These are phyloP conservation scores for Brachionus calyciflorus DNA, from an alignment of 1,140 invertebrate species.

Conservation along the genomic window DNA sequence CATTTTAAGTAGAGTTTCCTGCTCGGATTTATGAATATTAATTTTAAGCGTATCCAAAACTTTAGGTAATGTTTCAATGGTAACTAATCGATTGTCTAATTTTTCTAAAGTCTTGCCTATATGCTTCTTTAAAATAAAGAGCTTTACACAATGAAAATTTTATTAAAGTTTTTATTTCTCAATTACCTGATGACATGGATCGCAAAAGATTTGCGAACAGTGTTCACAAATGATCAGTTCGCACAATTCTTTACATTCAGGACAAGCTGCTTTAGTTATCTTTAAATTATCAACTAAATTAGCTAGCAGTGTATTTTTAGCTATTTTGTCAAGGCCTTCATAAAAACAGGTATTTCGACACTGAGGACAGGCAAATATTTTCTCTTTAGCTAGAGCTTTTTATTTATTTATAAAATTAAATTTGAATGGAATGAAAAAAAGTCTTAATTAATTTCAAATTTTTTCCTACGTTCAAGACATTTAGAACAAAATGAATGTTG, in stretches of 20 bases:
- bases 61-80: slow-evolving; percentile 11
- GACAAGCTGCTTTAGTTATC: slow-evolving; percentile 2
- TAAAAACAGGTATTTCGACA: slow-evolving; percentile 5
- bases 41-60: not conserved
- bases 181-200: not conserved
- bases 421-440: too few relatives aligned
- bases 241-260: not conserved
- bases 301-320: not conserved
- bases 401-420: too few relatives aligned
- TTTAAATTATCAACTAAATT: not conserved
- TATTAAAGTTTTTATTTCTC: not conserved
- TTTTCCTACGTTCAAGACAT: slow-evolving; percentile 13
- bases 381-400: not conserved
- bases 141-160: not conserved
- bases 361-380: slow-evolving; percentile 9
- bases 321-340: not conserved
- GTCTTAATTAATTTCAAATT: too few relatives aligned
- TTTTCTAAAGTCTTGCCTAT: not conserved
- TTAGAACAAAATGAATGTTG: slow-evolving; percentile 35
- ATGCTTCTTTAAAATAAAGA: not conserved
- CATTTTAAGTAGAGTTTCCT: not conserved
- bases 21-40: slow-evolving; percentile 9
- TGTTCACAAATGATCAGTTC: slow-evolving; percentile 22
- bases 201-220: slow-evolving; percentile 27
- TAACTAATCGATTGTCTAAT: slow-evolving; percentile 7